Percentiles rank a stretch among this genome's conserved stretches.
These are phyloP conservation scores for Aleiodes leptofemur DNA, from an alignment of 2,888 invertebrate genomes.

Conservation along the genomic window DNA sequence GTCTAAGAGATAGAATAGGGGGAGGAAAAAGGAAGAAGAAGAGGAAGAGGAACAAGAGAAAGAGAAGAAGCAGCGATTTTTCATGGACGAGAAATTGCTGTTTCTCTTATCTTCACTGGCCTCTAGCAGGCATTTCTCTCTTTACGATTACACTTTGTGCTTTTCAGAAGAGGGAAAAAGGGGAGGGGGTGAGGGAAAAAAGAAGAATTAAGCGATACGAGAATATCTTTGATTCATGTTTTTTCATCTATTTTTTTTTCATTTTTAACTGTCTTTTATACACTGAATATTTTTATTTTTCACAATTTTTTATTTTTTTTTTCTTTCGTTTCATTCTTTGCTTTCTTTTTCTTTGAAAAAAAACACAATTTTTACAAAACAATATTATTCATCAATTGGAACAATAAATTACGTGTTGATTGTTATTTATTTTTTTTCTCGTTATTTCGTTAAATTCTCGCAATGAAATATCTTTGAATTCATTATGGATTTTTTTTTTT, in stretches of 20 bases:
- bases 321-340: not conserved
- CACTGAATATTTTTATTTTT: constrained; percentile 43
- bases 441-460: constrained; percentile 9
- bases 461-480: constrained; percentile 15
- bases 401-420: constrained; percentile 33
- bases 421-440: constrained; percentile 21
- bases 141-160: constrained; percentile 36
- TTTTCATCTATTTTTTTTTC: constrained; percentile 23
- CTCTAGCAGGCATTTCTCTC: constrained; percentile 41
- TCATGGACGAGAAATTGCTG: constrained; percentile 41
- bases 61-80: constrained; percentile 35
- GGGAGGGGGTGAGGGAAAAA: not conserved
- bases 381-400: constrained; percentile 12
- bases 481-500: not conserved
- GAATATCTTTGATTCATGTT: not conserved
- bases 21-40: constrained; percentile 14
- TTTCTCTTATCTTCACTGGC: constrained; percentile 42
- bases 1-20: not conserved
- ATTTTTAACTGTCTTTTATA: constrained; percentile 33
- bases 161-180: not conserved
- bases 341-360: not conserved
- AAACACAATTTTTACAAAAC: constrained; percentile 33
- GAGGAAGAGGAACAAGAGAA: not conserved
- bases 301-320: constrained; percentile 13
- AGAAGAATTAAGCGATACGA: not conserved